A percentile compares a stretch with the other conserved stretches of the same genome.
Conservation (phyloP, 2,888 invertebrate species). For the Netelia melanura region DNA sequence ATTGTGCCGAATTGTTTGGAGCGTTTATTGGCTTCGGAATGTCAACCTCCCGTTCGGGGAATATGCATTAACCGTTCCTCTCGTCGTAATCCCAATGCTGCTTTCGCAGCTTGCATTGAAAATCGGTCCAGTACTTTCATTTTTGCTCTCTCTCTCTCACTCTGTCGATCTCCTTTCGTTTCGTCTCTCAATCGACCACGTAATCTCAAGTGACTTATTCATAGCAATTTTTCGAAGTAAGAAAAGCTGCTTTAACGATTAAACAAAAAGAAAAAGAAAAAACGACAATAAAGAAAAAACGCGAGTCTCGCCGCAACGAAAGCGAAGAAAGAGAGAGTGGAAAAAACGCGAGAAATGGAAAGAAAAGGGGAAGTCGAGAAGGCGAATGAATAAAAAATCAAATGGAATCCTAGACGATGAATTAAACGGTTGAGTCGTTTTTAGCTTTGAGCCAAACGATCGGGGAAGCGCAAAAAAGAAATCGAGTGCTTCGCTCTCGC, state of each 20-base stretch:
- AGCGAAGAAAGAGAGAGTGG: no score
- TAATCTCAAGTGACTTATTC: conserved; percentile 20
- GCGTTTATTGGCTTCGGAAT: conserved; percentile 63
- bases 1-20: conserved; percentile 51
- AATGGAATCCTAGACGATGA: not conserved
- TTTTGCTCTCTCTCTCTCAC: not conserved
- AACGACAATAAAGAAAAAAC: not conserved
- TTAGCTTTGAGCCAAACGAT: not conserved
- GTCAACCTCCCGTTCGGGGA: conserved; percentile 52
- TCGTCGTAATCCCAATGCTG: conserved; percentile 18
- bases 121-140: not conserved
- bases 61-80: conserved; percentile 55
- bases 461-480: not conserved
- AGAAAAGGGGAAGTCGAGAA: not conserved
- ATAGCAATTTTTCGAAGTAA: conserved; percentile 9
- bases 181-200: not conserved
- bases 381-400: not conserved
- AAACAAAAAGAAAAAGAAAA: not conserved
- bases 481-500: not conserved
- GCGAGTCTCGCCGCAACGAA: no score
- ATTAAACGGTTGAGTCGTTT: not conserved
- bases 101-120: conserved; percentile 32
- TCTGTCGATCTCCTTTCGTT: not conserved
- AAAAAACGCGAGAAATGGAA: not conserved
- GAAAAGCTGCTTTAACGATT: not conserved